These are phyloP conservation scores for Epinephelus fuscoguttatus DNA, from an alignment of 2,113 vertebrate genomes.

Conservation along the genomic window DNA sequence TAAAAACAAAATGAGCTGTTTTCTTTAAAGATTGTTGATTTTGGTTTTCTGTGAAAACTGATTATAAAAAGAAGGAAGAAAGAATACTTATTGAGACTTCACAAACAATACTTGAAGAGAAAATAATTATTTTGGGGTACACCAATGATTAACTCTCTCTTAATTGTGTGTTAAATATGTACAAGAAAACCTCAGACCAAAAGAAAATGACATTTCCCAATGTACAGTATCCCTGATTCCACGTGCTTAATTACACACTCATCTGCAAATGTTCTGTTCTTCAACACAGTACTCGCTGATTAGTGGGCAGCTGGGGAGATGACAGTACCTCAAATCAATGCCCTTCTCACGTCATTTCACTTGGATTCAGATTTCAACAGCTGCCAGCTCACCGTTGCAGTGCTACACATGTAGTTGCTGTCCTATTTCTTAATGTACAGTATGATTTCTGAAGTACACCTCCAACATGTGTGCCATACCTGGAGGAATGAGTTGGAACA, in stretches of 20 bases:
- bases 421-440: neutral
- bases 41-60: neutral
- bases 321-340: conserved; percentile 31
- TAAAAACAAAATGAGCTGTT: neutral
- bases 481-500: neutral
- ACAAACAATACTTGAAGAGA: neutral
- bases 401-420: conserved; percentile 5
- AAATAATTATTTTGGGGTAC: neutral
- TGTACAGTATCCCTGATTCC: neutral
- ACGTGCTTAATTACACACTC: conserved; percentile 28
- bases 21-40: neutral
- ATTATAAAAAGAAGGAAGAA: neutral
- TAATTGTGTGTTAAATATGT: neutral
- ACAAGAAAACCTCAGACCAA: neutral
- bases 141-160: neutral
- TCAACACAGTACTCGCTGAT: conserved; percentile 12
- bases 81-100: too few relatives aligned
- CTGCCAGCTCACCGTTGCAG: conserved; percentile 25
- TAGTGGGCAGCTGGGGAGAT: conserved; percentile 47
- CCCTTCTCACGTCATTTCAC: neutral
- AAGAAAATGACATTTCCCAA: neutral
- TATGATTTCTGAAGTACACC: neutral
- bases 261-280: conserved; percentile 5
- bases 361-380: conserved; percentile 21
- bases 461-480: neutral